Base-by-base conservation (phyloP, 2,797 vertebrate genomes). In the Adrianichthys oophorus region DNA sequence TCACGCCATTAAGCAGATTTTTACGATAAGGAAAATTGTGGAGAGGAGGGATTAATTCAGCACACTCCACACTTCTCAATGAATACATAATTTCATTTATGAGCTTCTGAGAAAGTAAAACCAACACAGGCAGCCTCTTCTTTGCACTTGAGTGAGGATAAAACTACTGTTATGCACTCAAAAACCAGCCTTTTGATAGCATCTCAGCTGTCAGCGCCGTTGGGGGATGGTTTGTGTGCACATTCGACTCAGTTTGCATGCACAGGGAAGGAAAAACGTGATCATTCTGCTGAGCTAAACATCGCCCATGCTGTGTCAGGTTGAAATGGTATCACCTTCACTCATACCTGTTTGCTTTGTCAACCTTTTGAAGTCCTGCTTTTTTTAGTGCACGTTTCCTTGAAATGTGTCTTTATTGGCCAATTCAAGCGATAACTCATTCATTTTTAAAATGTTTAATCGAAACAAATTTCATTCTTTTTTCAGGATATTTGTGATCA, bases 11-110 rank as follows among this genome's bases (percentile, higher is more conserved):
- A 71, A 77, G 62, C 62, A 84, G 66, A 56, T 76, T 81, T 80
- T 85, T 81, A 82, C 82, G 76, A 82, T 78, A 68, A 76, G 88
- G 85, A 85, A 37, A 76, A 65, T 84, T 82, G 81, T 83, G 75
- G 83, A 87, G 83, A 70, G 42, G 56, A 80, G 74, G 79, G 80
- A 77, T 80, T 86, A 84, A 87, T 87, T 90, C 73, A 74, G 72
- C 68, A 60, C 69, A 41, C 76, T 80, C 76, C 79, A 62, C 72
- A 68, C 71, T 83, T 83, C 73, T 72, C 53, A 1, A 80, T 85
- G 79, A 86, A 85, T 85, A 76, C 59, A 59, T 87, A 83, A 89
- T 87, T 89, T 56, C 14, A 85, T 89, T 87, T 84, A 84, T 79
- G 69, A 74, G 52, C 60, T 41, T 54, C 52, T 46, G 70, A 85